A percentile compares a stretch with the other conserved stretches of the same genome.
Conservation (phyloP, 2,797 vertebrate genomes). For the Buphagus erythrorhynchus region DNA sequence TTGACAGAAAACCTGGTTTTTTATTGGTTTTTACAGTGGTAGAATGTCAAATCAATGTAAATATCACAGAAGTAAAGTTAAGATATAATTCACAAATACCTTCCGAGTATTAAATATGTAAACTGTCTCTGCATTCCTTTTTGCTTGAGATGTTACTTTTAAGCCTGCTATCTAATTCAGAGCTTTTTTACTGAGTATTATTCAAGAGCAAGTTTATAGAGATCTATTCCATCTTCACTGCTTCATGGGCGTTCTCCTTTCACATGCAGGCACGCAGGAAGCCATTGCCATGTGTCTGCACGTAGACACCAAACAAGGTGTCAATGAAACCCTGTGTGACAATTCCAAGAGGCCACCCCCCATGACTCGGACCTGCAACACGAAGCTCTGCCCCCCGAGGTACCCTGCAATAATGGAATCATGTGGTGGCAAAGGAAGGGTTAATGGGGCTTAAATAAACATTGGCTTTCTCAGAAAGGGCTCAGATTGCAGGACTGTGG, state of each 20-base stretch:
- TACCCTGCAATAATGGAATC: conserved; percentile 25
- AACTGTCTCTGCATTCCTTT: neutral
- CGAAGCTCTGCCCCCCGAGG: conserved; percentile 87
- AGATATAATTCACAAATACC: neutral
- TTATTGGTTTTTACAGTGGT: neutral
- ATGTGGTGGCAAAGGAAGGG: neutral
- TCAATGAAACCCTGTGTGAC: conserved; percentile 83
- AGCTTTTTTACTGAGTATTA: neutral
- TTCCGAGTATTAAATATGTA: neutral
- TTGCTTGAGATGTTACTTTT: neutral
- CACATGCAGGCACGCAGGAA: conserved; percentile 83
- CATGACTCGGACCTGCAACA: conserved; percentile 85
- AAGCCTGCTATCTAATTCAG: neutral
- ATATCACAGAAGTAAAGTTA: neutral
- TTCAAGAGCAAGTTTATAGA: neutral
- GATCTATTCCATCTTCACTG: neutral
- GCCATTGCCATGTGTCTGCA: conserved; percentile 87
- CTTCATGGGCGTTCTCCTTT: neutral
- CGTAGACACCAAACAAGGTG: conserved; percentile 73
- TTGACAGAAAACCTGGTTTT: neutral
- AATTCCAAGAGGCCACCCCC: conserved; percentile 77
- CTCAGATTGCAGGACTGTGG: neutral
- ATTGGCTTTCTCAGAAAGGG: neutral
- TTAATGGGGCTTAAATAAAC: neutral
- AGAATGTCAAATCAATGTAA: neutral